These are phyloP conservation scores for Nyctibius grandis DNA, from an alignment of 2,797 vertebrate species.

Conservation along the genomic window DNA sequence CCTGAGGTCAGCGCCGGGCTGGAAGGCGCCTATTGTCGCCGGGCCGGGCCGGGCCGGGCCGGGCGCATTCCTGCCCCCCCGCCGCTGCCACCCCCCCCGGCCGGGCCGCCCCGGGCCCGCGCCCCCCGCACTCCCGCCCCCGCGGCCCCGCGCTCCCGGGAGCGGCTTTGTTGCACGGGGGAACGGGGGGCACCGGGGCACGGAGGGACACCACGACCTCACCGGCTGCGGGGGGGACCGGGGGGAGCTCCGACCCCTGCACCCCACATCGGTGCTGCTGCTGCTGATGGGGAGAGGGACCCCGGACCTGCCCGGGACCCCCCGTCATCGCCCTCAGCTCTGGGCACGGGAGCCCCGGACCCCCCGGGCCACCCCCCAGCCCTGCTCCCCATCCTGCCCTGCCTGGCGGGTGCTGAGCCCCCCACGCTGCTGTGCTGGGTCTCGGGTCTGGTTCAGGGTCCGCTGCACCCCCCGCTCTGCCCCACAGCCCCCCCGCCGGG, in stretches of 20 bases:
- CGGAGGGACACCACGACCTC: background rate
- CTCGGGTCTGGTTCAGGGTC: background rate
- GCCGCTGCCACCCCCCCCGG: background rate
- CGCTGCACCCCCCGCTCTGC: background rate
- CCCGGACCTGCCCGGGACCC: accelerated
- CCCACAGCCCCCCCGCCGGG: background rate
- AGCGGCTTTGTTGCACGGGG: background rate
- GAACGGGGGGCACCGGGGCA: background rate
- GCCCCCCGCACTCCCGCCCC: background rate
- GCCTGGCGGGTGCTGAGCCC: background rate
- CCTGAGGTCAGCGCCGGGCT: constrained; percentile 92
- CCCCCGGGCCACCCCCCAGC: accelerated
- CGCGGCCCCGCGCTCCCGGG: background rate
- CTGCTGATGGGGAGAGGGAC: background rate
- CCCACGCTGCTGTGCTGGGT: accelerated
- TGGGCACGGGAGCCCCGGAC: background rate
- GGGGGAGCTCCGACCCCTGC: background rate
- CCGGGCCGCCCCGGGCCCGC: background rate
- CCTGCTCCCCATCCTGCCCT: no score
- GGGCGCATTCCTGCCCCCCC: background rate
- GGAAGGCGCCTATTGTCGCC: constrained; percentile 77
- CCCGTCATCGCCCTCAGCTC: accelerated
- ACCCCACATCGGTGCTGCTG: background rate
- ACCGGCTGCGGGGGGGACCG: no score
- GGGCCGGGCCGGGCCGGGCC: constrained; percentile 51